Base-by-base conservation (phyloP, 2,113 vertebrate genomes). In the Raja brachyura region DNA sequence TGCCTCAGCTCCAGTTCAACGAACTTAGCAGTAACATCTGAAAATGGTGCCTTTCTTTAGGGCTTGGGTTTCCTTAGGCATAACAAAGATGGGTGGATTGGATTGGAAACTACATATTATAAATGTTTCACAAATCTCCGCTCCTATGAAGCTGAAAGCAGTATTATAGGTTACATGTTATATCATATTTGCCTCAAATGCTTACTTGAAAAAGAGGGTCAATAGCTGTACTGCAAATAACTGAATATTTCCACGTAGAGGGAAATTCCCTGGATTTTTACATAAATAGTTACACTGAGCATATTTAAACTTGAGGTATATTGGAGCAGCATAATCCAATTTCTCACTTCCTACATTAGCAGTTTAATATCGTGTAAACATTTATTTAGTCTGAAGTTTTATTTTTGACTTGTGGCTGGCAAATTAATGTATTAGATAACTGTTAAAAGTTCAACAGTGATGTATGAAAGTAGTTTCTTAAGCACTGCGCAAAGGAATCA, bases 281-380 rank as follows among this genome's bases (percentile, higher is more conserved):
- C 22, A 56, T 9, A 28, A 83, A 83, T 54, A 83, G n/a, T 83
- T 83, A 28, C n/a, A 25, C 48, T 83, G 20, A 83, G 25, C 8
- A 56, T 56, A 56, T 83, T 83, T 83, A 56, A 9, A 83, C 79
- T 56, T 83, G 79, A 81, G 39, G 79, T 59, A 83, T 83, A 59
- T 83, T 59, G 79, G 54, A 56, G 2, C 56, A 83, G n/a, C 54
- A 54, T 28, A 25, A 83, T 56, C 54, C 22, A 59, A 83, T 59
- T 83, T 83, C 22, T 83, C 79, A 59, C 79, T 54, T 56, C 79
- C 79, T 28, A 59, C 54, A 83, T 56, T 83, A 25, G 22, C 22
- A 81, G 54, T 83, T 8, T 56, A 83, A 11, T 83, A 83, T 8
- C 10, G 20, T 54, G 39, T 54, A 81, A 81, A 81, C 22, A 83